Evolutionary conservation across 2,888 invertebrate genomes (phyloP), one percentile per base, ranked within the genome.

Genomic region (Hipparchia sbordonii): DNA sequence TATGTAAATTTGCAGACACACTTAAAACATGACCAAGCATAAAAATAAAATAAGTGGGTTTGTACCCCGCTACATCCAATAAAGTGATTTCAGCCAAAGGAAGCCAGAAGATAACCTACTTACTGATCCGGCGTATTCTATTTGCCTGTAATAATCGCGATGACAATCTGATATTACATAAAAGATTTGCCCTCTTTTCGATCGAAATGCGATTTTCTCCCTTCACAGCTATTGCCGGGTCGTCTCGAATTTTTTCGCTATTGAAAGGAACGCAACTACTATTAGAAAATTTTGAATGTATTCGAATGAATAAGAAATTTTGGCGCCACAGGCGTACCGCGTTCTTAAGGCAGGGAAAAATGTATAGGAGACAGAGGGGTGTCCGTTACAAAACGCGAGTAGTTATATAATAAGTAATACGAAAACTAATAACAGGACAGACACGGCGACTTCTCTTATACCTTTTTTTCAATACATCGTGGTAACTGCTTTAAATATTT

Each of bases 81-180:
- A 92, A 92, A 91, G 86, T 88, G 87, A 89, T 91, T 90, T 85
- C 86, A 84, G 84, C 87, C 88, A 89, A 89, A 89, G 90, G 93
- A 92, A 92, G 91, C 89, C 88, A 87, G 89, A 82, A 88, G 91
- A 92, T 93, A 93, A 93, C 93, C 93, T 90, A 92, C 90, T 93
- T 93, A 93, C 89, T 88, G 93, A 91, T 91, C 91, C 89, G 87
- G 87, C 89, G 92, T 92, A 92, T 93, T 93, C 93, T 93, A 93
- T 93, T 93, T 93, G 91, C 92, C 91, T 92, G 91, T 93, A 93
- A 93, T 93, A 93, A 93, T 93, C 92, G 92, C 93, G 92, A 93
- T 93, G 93, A 93, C 93, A 92, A 93, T 93, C 92, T 93, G 89
- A 92, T 93, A 93, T 92, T 92, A 92, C 92, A 93, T 92, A 93